Evolutionary conservation across 1,140 invertebrate genomes (phyloP).

Genomic region (Aporrectodea caliginosa): DNA sequence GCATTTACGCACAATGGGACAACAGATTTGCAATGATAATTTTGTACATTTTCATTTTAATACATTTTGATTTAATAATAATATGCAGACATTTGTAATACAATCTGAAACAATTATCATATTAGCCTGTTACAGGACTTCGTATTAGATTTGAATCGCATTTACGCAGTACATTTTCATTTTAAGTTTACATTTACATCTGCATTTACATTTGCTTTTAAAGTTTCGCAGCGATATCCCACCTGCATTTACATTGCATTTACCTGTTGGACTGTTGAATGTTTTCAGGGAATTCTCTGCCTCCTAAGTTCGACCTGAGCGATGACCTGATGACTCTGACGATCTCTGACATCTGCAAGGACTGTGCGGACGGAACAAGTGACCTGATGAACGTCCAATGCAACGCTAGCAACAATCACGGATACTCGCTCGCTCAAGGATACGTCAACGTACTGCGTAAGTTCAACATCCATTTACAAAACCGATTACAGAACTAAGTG

Average conservation of each 20-base stretch:
- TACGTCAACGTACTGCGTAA: conserved; percentile 36
- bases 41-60: neutral
- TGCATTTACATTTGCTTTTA: no score
- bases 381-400: conserved; percentile 29
- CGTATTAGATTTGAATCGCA: no score
- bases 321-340: conserved; percentile 15
- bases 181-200: no score
- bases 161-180: no score
- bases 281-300: neutral
- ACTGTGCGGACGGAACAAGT: conserved; percentile 18
- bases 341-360: conserved; percentile 21
- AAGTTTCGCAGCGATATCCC: no score
- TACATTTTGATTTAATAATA: neutral
- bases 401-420: conserved; percentile 24
- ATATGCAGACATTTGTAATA: neutral
- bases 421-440: conserved; percentile 15
- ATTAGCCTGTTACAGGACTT: no score
- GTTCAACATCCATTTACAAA: no score
- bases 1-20: no score
- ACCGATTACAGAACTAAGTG: no score
- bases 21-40: neutral
- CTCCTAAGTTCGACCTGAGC: neutral
- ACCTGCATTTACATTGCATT: no score
- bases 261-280: no score
- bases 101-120: neutral